Conservation (phyloP, 1,140 invertebrate species). For the Anastatus disparis region DNA sequence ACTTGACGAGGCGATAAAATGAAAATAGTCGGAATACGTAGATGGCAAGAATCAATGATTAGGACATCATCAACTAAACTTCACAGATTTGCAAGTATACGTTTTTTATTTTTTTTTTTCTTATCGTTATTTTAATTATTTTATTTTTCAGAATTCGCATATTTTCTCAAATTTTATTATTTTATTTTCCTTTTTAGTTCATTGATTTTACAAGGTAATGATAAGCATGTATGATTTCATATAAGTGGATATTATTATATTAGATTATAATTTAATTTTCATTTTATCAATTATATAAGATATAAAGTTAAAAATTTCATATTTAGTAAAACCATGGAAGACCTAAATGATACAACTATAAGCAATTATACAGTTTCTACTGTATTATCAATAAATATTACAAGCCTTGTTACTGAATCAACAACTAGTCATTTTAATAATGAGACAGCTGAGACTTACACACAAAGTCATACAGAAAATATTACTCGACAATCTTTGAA, state of each 20-base stretch:
- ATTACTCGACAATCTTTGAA: conserved; percentile 27
- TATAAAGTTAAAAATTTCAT: conserved; percentile 3
- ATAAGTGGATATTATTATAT: too few species aligned
- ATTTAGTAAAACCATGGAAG: conserved; percentile 9
- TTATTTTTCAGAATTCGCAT: neutral
- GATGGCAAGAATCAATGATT: neutral
- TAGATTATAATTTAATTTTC: too few species aligned
- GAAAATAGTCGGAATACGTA: neutral
- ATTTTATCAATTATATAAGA: too few species aligned
- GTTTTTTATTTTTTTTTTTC: neutral
- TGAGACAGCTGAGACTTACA: conserved; percentile 15
- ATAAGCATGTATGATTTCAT: too few species aligned
- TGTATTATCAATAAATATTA: conserved; percentile 6
- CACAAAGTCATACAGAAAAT: conserved; percentile 7
- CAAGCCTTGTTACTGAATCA: conserved; percentile 9
- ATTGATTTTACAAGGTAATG: neutral
- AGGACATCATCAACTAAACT: neutral
- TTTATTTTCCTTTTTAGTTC: neutral
- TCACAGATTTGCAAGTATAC: neutral
- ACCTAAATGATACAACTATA: neutral
- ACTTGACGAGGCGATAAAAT: neutral
- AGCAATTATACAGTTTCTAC: conserved; percentile 20
- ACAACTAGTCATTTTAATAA: conserved; percentile 18
- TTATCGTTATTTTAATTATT: too few species aligned
- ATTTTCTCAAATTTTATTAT: neutral